phyloP scores from a whole-genome alignment of 2,113 vertebrate genomes.

The Ptychochromis oligacanthus region DNA sequence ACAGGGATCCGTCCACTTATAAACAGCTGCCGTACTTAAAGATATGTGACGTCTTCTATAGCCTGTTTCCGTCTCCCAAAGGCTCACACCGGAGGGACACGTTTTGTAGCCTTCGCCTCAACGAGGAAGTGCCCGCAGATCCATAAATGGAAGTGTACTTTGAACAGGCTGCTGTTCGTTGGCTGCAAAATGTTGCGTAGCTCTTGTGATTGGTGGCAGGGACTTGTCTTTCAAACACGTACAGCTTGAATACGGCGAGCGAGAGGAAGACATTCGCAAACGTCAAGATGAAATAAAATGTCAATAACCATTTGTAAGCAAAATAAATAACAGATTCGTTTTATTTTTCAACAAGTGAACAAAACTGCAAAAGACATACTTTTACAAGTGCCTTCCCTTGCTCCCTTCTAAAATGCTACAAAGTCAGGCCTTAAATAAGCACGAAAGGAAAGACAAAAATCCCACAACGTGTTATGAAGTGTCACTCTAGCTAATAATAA shows the following conservation, averaged over 20 bases:
- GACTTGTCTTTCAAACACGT: slow-evolving; percentile 27
- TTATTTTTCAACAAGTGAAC: background rate
- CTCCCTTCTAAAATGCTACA: background rate
- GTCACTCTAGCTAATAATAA: background rate
- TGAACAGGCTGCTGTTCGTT: slow-evolving; percentile 38
- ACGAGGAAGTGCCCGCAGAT: slow-evolving; percentile 51
- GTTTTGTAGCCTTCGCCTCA: slow-evolving; percentile 54
- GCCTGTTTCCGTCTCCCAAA: background rate
- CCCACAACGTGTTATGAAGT: background rate
- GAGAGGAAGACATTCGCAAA: slow-evolving; percentile 20
- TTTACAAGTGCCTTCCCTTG: background rate
- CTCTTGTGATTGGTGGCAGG: slow-evolving; percentile 63
- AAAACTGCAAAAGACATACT: slow-evolving; percentile 15
- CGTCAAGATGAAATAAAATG: background rate
- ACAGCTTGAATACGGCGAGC: slow-evolving; percentile 48
- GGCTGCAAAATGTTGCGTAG: slow-evolving; percentile 28
- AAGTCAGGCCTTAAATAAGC: background rate
- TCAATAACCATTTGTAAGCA: background rate
- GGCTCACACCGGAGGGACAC: slow-evolving; percentile 52
- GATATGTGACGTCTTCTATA: background rate
- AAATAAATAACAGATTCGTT: background rate
- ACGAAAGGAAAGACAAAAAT: background rate
- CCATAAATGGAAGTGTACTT: slow-evolving; percentile 43
- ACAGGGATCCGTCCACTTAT: background rate
- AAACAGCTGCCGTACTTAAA: background rate